A percentile compares a stretch with the other conserved stretches of the same genome.
Evolutionary conservation across 2,113 vertebrate genomes (phyloP).

Genomic region (Telmatochromis sp.): DNA sequence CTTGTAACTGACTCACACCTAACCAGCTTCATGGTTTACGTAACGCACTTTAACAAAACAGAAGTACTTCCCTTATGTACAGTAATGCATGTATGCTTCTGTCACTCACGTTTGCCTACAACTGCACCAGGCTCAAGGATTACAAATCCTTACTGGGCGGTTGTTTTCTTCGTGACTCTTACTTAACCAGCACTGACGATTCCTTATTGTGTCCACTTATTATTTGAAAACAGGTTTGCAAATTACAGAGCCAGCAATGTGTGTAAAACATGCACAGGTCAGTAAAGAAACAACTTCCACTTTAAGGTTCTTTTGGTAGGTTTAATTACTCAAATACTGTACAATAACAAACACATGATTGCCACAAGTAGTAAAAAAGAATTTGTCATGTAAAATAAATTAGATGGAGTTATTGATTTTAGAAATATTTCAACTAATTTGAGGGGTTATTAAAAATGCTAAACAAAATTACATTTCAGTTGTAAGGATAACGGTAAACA

Average conservation of each 20-base stretch:
- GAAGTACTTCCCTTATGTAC: neutral
- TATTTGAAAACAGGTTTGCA: neutral
- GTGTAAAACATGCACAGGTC: neutral
- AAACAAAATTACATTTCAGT: neutral
- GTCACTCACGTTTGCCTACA: neutral
- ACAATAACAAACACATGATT: constrained; percentile 42
- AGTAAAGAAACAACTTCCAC: neutral
- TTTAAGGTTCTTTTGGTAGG: neutral
- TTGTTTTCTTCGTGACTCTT: neutral
- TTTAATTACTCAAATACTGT: constrained; percentile 62
- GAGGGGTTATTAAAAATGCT: neutral
- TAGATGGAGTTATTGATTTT: constrained; percentile 9
- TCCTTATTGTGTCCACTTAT: neutral
- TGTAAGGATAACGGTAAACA: constrained; percentile 5
- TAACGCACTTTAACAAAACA: neutral
- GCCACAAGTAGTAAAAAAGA: constrained; percentile 15
- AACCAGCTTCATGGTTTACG: neutral
- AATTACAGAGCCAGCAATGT: neutral
- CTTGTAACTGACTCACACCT: neutral
- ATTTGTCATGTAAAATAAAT: constrained; percentile 50
- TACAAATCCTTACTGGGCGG: neutral
- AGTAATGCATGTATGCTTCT: neutral
- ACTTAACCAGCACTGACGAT: neutral
- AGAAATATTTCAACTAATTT: neutral
- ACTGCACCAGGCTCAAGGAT: neutral